Percentiles rank a stretch among this genome's conserved stretches.
Conservation (phyloP, 2,797 vertebrate genomes). For the Eulemur albifrons region DNA sequence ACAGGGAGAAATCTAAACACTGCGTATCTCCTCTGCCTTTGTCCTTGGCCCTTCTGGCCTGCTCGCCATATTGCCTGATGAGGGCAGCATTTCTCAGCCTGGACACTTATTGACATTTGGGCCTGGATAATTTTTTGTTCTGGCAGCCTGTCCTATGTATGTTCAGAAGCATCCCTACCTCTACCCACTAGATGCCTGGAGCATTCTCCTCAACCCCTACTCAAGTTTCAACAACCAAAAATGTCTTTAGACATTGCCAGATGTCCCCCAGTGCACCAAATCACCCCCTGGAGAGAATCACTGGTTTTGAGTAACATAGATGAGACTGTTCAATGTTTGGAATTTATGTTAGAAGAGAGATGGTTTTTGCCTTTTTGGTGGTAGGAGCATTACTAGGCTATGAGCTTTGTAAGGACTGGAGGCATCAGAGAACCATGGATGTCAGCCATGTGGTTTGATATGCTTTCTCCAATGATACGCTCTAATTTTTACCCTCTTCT, state of each 20-base stretch:
- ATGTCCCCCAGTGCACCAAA: neutral
- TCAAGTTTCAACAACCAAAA: neutral
- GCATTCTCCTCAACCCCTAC: neutral
- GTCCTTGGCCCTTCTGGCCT: neutral
- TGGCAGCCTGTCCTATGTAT: neutral
- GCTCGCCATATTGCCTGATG: neutral
- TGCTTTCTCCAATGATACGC: neutral
- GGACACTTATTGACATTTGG: neutral
- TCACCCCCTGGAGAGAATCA: neutral
- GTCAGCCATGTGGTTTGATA: neutral
- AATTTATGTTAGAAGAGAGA: neutral
- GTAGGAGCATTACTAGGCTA: neutral
- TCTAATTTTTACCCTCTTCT: neutral
- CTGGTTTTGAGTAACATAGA: neutral
- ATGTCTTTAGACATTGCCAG: neutral
- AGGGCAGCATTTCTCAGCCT: neutral
- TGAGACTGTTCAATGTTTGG: neutral
- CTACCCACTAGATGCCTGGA: neutral
- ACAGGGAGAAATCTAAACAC: fast-evolving
- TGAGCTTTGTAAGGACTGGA: neutral
- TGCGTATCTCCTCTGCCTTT: neutral
- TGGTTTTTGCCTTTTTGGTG: neutral
- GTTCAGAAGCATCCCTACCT: neutral
- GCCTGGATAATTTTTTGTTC: neutral
- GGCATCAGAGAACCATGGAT: neutral